Evolutionary conservation across 2,888 invertebrate genomes (phyloP).

Genomic region (Glyphotaelius pellucidus): DNA sequence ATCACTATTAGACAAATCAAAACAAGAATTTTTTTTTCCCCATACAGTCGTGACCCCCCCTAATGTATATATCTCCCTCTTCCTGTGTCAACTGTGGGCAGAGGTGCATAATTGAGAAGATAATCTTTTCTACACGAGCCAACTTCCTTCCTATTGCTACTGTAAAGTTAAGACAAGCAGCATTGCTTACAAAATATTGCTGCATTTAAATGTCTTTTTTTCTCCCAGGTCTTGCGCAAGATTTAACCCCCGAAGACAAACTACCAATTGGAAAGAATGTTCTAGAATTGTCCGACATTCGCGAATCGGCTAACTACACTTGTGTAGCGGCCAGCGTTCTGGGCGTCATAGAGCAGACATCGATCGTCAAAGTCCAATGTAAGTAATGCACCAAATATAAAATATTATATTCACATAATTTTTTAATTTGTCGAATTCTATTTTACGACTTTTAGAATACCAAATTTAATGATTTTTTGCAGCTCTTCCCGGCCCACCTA

Average conservation of each 20-base stretch:
- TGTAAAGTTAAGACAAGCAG: no score
- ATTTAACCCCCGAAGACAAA: conserved; percentile 93
- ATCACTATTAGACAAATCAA: no score
- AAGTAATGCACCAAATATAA: conserved; percentile 71
- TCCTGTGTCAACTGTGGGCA: no score
- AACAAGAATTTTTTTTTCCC: no score
- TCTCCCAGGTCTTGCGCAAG: conserved; percentile 81
- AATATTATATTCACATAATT: neutral
- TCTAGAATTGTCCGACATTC: conserved; percentile 89
- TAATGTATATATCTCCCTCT: no score
- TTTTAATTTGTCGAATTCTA: neutral
- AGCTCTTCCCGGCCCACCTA: conserved; percentile 95
- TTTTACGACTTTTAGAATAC: no score
- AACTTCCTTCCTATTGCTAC: no score
- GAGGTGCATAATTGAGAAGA: no score
- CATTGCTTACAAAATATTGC: no score
- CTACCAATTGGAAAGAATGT: conserved; percentile 92
- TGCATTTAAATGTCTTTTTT: neutral
- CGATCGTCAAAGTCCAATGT: conserved; percentile 98
- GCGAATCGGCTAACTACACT: conserved; percentile 96
- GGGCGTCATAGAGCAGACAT: conserved; percentile 92
- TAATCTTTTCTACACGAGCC: no score
- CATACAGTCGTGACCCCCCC: no score
- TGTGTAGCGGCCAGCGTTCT: conserved; percentile 97
- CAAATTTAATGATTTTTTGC: conserved; percentile 62